Evolutionary conservation across 1,140 invertebrate species (phyloP), one percentile per base, ranked within the genome.

Genomic region (Trigoniulus corallinus): DNA sequence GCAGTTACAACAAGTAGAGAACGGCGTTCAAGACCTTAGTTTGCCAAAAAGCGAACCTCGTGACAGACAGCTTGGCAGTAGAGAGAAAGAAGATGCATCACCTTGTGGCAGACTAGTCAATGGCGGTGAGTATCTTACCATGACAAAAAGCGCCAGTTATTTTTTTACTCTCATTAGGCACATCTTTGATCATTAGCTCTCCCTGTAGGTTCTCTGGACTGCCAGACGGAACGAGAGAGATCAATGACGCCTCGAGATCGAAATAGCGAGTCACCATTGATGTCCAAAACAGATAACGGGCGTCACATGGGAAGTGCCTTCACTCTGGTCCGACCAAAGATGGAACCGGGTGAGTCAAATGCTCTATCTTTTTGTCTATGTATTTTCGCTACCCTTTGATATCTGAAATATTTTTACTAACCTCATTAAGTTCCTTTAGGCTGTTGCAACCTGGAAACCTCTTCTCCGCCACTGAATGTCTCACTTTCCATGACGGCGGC

Each of bases 251-350:
- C 29, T 34, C 29, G 7, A 15, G 18, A 44, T 10, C 18, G 42
- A 4, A 24, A 20, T 24, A 7, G 42, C 4, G 42, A 18, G 7
- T 44, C 42, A 21, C 42, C 42, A 20, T 7, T 44, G 7, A 10
- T 44, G 42, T 20, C 18, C 4, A 44, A 44, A 15, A 50, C 57
- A 20, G 80, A 84, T 59, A 74, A 76, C 40, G 74, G 82, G 67
- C 73, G 83, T 64, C 82, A 88, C 64, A 75, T 82, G 26, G 82
- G 82, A 48, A 82, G 84, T 68, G 83, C 88, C 41, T 86, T 89
- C 66, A 82, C 82, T 45, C 67, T 88, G 57, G 80, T 88, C 41
- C 72, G 82, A 65, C 83, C 84, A 7, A 86, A 87, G 64, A 71
- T 79, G 37, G 81, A 87, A 65, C 75, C 79, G 51, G 74, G 78